Percentiles rank a stretch among this genome's conserved stretches.
These are phyloP conservation scores for Charanyca ferruginea DNA, from an alignment of 2,888 invertebrate species.

Conservation along the genomic window DNA sequence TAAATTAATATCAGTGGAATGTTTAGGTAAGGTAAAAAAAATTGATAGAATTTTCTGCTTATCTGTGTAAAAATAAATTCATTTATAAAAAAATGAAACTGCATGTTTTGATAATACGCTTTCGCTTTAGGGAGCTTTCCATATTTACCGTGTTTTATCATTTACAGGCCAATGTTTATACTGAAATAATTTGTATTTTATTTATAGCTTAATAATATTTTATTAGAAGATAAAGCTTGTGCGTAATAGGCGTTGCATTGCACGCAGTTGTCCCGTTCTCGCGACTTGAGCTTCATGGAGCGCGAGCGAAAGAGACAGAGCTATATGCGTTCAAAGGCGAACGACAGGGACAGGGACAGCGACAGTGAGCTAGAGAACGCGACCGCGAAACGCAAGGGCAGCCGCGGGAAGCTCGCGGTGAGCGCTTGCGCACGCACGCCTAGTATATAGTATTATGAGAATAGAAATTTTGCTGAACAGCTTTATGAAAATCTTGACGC, in stretches of 20 bases:
- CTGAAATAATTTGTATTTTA: constrained; percentile 44
- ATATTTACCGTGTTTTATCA: constrained; percentile 44
- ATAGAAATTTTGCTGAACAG: constrained; percentile 71
- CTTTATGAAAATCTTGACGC: not conserved
- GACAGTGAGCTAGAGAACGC: constrained; percentile 96
- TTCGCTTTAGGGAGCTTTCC: constrained; percentile 57
- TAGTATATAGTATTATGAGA: constrained; percentile 71
- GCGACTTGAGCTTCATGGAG: constrained; percentile 89
- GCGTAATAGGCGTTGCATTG: constrained; percentile 82
- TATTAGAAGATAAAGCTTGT: constrained; percentile 66
- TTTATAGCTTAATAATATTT: constrained; percentile 55
- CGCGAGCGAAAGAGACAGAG: constrained; percentile 89
- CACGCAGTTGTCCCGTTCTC: constrained; percentile 89
- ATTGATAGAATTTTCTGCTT: not conserved
- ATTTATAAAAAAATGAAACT: not conserved
- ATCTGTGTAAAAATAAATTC: not conserved
- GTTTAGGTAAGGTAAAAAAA: constrained; percentile 2
- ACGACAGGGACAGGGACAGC: constrained; percentile 93
- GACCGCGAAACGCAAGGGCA: constrained; percentile 89
- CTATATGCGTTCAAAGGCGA: constrained; percentile 89
- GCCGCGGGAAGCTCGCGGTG: constrained; percentile 94
- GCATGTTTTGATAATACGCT: constrained; percentile 59
- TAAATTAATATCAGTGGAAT: constrained; percentile 1
- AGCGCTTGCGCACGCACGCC: constrained; percentile 86
- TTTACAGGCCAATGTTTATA: constrained; percentile 39